phyloP scores from a whole-genome alignment of 1,140 invertebrate genomes.

The Oryctes rhinoceros region DNA sequence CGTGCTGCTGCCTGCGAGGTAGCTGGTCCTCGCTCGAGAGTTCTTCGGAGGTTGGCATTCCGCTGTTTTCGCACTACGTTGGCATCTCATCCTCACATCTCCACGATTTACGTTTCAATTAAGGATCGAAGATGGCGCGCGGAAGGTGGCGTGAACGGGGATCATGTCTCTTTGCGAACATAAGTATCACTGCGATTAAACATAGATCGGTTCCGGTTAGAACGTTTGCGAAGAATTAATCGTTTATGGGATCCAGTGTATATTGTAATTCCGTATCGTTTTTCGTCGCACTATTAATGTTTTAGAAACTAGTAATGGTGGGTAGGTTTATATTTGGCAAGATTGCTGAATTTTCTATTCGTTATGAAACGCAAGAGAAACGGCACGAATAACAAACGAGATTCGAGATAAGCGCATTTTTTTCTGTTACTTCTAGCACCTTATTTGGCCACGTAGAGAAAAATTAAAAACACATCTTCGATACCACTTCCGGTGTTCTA shows the following conservation, averaged over 20 bases:
- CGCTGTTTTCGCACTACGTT: conserved; percentile 41
- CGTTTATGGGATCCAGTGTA: neutral
- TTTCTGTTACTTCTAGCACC: too few species aligned
- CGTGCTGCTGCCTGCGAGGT: conserved; percentile 47
- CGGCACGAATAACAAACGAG: too few species aligned
- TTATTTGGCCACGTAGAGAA: too few species aligned
- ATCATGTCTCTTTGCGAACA: neutral
- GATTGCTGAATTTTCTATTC: too few species aligned
- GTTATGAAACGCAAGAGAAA: too few species aligned
- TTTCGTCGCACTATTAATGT: too few species aligned
- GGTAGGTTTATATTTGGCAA: neutral
- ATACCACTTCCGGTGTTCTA: too few species aligned
- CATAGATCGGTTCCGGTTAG: neutral
- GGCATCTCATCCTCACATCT: conserved; percentile 17
- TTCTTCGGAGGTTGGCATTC: conserved; percentile 54
- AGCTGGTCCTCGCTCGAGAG: conserved; percentile 53
- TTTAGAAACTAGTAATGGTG: conserved; percentile 1
- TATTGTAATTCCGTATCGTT: neutral
- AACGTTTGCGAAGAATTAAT: neutral
- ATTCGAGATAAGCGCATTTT: too few species aligned
- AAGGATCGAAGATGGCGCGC: neutral
- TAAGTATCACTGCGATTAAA: neutral
- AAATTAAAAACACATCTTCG: too few species aligned
- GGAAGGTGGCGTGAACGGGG: neutral
- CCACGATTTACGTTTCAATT: neutral